phyloP scores from a whole-genome alignment of 2,888 invertebrate species.

The Ectropis crepuscularia region DNA sequence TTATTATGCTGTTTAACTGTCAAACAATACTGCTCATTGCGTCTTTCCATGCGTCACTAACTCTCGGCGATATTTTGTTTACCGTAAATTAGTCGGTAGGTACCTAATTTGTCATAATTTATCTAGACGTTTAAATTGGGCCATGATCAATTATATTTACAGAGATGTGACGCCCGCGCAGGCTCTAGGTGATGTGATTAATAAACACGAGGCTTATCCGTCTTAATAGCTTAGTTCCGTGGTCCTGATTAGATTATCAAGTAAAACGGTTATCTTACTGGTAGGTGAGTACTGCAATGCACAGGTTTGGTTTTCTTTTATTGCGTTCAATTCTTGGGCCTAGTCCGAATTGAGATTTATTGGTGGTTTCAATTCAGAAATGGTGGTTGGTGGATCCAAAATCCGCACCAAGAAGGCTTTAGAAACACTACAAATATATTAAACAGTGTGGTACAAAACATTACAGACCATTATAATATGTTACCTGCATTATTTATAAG shows the following conservation, averaged over 20 bases:
- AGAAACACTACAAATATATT: too few species aligned
- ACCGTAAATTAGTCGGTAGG: conserved; percentile 64
- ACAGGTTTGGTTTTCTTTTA: background rate
- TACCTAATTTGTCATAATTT: conserved; percentile 76
- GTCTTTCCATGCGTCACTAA: conserved; percentile 64
- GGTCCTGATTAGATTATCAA: conserved; percentile 11
- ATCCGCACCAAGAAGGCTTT: too few species aligned
- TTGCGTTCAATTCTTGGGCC: too few species aligned
- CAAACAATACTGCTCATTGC: conserved; percentile 48
- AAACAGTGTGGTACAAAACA: too few species aligned
- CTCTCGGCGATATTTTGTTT: conserved; percentile 55
- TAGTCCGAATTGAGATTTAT: too few species aligned
- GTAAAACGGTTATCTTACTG: conserved; percentile 6
- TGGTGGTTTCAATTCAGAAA: too few species aligned
- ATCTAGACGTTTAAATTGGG: conserved; percentile 68
- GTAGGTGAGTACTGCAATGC: background rate
- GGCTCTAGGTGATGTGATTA: conserved; percentile 45
- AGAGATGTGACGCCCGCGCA: conserved; percentile 48
- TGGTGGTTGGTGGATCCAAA: too few species aligned
- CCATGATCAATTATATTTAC: conserved; percentile 43
- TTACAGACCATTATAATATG: too few species aligned
- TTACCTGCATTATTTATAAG: too few species aligned
- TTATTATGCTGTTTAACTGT: conserved; percentile 37
- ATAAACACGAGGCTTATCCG: conserved; percentile 12
- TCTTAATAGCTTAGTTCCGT: conserved; percentile 14